A percentile compares a stretch with the other conserved stretches of the same genome.
phyloP scores from a whole-genome alignment of 2,888 invertebrate genomes.

The Hydrotaea cyrtoneurina region DNA sequence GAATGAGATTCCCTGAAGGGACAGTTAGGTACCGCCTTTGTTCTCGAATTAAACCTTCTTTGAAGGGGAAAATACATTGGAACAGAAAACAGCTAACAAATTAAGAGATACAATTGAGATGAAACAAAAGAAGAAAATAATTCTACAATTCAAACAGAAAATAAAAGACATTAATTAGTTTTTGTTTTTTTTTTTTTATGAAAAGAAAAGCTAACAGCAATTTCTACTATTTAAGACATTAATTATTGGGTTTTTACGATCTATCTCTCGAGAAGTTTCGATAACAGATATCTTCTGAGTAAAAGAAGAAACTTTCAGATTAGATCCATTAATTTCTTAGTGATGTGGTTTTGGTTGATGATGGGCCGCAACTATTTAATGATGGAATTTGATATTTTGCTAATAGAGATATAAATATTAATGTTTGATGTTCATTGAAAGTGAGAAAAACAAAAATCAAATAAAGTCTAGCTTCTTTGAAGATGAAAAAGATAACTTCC shows the following conservation, averaged over 20 bases:
- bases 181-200: slow-evolving; percentile 27
- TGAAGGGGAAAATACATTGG: slow-evolving; percentile 14
- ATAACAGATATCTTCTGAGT: neutral
- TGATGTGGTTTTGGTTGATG: slow-evolving; percentile 73
- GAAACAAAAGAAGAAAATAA: slow-evolving; percentile 10
- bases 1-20: slow-evolving; percentile 19
- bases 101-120: no score
- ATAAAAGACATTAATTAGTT: slow-evolving; percentile 57
- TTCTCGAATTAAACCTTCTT: slow-evolving; percentile 17
- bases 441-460: slow-evolving; percentile 21
- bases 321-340: slow-evolving; percentile 29
- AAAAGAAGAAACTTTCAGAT: slow-evolving; percentile 21
- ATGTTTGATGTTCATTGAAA: slow-evolving; percentile 46
- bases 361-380: slow-evolving; percentile 81
- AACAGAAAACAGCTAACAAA: slow-evolving; percentile 42
- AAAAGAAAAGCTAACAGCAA: slow-evolving; percentile 44
- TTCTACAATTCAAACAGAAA: slow-evolving; percentile 3
- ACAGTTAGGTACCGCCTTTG: slow-evolving; percentile 36
- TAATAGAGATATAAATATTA: slow-evolving; percentile 44
- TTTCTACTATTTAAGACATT: slow-evolving; percentile 56
- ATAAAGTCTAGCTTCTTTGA: no score
- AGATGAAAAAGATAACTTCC: no score
- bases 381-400: slow-evolving; percentile 80
- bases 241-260: slow-evolving; percentile 60
- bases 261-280: neutral